Evolutionary conservation across 2,113 vertebrate genomes (phyloP), one percentile per base, ranked within the genome.

Genomic region (Nymphicus hollandicus): DNA sequence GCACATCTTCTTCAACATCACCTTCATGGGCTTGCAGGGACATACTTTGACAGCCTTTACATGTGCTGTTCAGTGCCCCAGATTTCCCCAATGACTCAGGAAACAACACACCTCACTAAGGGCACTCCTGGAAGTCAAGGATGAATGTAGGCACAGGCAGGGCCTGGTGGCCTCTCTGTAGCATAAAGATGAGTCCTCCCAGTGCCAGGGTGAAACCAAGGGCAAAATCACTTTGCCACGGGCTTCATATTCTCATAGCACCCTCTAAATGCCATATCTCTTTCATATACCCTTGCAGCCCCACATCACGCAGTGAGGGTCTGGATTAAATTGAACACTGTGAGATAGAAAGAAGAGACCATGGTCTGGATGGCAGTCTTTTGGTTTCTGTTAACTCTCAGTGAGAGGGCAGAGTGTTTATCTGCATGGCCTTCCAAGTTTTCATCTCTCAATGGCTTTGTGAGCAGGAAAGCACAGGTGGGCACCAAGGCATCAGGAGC

Each of bases 71-170:
- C 22, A 24, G 4, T 73, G 53, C 15, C 52, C 28, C 72, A 84
- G 33, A 70, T 93, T 73, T 77, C 41, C 24, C 24, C 16, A 58
- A 3, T 60, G 50, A 66, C 50, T 77, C 46, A 68, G n/a, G 60
- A 81, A 77, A 74, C 0, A 0, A 39, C 37, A 33, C 37, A 37
- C 37, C 11, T 65, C 0, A 0, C 27, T 37, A 41, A 22, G 22
- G 35, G 17, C 27, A 46, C 68, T 95, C 31, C 49, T 35, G 31
- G 13, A 29, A 58, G n/a, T 29, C n/a, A 43, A 29, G 63, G 50
- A 31, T 0, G 0, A 55, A 73, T 5, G 7, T 9, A 65, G 37
- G 25, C 5, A 63, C 7, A 20, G 60, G 20, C 25, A 81, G 29
- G 22, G 47, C 27, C 69, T 81, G n/a, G 33, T 28, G 43, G 27